Base-by-base conservation (phyloP, 2,113 vertebrate species). In the Boleophthalmus pectinirostris region DNA sequence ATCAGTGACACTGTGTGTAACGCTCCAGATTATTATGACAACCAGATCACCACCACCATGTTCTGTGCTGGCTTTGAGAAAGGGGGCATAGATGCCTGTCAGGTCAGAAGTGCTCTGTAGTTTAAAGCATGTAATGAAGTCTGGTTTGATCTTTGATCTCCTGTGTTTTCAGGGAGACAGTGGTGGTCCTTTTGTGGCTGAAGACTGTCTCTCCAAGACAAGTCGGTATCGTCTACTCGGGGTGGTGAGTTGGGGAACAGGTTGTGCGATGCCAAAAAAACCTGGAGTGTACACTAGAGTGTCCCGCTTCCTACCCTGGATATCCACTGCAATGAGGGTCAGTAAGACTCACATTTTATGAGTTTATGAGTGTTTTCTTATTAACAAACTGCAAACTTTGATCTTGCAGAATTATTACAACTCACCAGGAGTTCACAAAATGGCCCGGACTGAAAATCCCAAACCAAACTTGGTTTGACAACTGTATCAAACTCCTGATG, bases 181-280 rank as follows among this genome's bases (percentile, higher is more conserved):
- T 0, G 96, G 96, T 0, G 96, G 96, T 3, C 96, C 96, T 13
- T 96, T 96, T 15, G 95, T 97, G 74, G 95, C 94, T 23, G 93
- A 95, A 21, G 96, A 97, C 80, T 90, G 89, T 57, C 88, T 96
- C 64, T 96, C 96, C 0, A 95, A 94, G 83, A 88, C 89, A 1
- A 89, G 86, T 20, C 93, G 95, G 0, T 96, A 96, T 92, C 94
- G 96, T 54, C 87, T 97, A 23, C 89, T 95, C 5, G 96, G 96
- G 1, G 94, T 97, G 1, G 96, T 97, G 77, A 97, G 96, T 85
- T 97, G 96, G 96, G 96, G 96, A 33, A 97, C 95, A 0, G 96
- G 95, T 61, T 97, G 96, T 20, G 96, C 96, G 54, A 87, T 95
- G 89, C 91, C 96, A 63, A 95, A 95, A 85, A 97, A 97, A 78